Conservation (phyloP, 2,888 invertebrate species). For the Darwinula stevensoni region DNA sequence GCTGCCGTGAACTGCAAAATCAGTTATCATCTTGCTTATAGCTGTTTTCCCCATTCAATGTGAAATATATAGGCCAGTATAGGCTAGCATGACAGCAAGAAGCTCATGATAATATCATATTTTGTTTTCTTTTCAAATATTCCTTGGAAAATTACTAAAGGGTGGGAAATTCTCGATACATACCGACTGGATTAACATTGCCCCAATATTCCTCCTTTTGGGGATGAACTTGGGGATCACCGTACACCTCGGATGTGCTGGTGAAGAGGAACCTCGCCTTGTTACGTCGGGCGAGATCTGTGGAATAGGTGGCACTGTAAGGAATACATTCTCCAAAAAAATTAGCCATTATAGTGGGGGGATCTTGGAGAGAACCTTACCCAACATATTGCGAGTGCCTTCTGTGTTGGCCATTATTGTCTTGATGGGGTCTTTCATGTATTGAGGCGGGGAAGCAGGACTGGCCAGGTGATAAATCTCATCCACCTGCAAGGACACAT, state of each 20-base stretch:
- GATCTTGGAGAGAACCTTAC: too few relatives aligned
- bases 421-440: constrained; percentile 98
- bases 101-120: too few relatives aligned
- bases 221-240: constrained; percentile 93
- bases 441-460: constrained; percentile 86
- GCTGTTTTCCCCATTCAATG: too few relatives aligned
- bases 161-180: too few relatives aligned
- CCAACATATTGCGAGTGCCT: constrained; percentile 75
- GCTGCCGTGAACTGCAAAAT: too few relatives aligned
- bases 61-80: too few relatives aligned
- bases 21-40: too few relatives aligned
- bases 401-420: constrained; percentile 97
- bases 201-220: constrained; percentile 97
- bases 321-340: not conserved
- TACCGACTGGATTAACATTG: constrained; percentile 89
- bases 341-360: too few relatives aligned
- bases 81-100: too few relatives aligned
- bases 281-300: constrained; percentile 66
- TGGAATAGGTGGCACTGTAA: constrained; percentile 10
- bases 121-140: too few relatives aligned
- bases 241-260: constrained; percentile 95
- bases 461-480: constrained; percentile 89
- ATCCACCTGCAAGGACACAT: too few relatives aligned
- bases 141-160: too few relatives aligned
- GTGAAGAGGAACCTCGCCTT: constrained; percentile 79